Conservation (phyloP, 53 echinoderm and acorn worm genomes). For the Holothuria leucospilota region DNA sequence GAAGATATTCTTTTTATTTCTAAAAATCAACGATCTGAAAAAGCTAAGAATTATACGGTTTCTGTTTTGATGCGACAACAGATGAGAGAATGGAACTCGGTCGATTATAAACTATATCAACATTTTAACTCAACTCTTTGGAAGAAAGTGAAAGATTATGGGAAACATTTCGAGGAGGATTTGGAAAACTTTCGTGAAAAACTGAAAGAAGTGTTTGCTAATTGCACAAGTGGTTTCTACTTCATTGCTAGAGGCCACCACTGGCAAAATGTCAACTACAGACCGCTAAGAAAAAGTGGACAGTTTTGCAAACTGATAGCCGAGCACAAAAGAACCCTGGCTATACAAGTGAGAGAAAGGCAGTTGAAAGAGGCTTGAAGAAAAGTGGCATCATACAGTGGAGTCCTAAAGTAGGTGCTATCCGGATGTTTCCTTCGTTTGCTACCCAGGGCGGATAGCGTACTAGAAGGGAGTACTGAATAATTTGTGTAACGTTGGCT, state of each 20-base stretch:
- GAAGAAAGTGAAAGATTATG: constrained; percentile 74
- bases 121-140: constrained; percentile 80
- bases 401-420: too few relatives aligned
- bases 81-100: constrained; percentile 79
- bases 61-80: constrained; percentile 52
- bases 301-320: constrained; percentile 54
- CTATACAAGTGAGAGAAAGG: neutral
- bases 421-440: too few relatives aligned
- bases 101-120: constrained; percentile 69
- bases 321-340: constrained; percentile 37
- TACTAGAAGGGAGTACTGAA: too few relatives aligned
- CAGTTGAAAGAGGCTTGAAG: constrained; percentile 16
- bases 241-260: constrained; percentile 63
- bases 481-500: too few relatives aligned
- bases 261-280: constrained; percentile 60
- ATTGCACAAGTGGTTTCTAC: constrained; percentile 63
- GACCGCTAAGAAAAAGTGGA: constrained; percentile 45
- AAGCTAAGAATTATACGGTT: constrained; percentile 4
- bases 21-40: constrained; percentile 72
- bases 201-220: constrained; percentile 53
- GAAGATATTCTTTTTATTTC: constrained; percentile 76
- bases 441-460: too few relatives aligned
- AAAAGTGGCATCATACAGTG: neutral
- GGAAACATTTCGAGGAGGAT: constrained; percentile 63
- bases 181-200: constrained; percentile 60